Percentiles rank a stretch among this genome's conserved stretches.
Evolutionary conservation across 1,140 invertebrate species (phyloP).

Genomic region (Dufourea novaeangliae): DNA sequence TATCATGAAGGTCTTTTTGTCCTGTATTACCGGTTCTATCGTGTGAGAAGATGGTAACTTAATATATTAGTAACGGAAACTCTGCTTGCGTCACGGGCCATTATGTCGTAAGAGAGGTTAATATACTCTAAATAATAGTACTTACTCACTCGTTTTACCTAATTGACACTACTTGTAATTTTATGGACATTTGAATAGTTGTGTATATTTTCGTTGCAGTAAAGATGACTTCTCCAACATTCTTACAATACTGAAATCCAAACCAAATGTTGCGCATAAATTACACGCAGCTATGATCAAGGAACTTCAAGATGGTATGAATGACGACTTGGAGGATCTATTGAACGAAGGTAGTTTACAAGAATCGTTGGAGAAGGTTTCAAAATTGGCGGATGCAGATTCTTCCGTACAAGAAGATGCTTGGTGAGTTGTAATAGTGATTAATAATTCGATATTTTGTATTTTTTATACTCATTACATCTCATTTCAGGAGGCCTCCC

Average conservation of each 20-base stretch:
- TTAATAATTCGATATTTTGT: background rate
- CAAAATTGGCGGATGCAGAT: constrained; percentile 53
- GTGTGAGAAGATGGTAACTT: no score
- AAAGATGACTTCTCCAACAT: constrained; percentile 64
- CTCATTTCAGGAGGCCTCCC: constrained; percentile 71
- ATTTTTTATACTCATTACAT: constrained; percentile 15
- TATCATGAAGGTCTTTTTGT: no score
- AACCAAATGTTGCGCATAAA: constrained; percentile 46
- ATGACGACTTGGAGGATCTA: constrained; percentile 58
- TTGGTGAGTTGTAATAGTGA: constrained; percentile 58
- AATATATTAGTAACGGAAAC: background rate
- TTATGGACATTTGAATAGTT: background rate
- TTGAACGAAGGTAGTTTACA: constrained; percentile 59
- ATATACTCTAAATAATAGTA: background rate
- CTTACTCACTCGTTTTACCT: background rate
- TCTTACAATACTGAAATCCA: constrained; percentile 62
- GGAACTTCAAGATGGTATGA: constrained; percentile 62
- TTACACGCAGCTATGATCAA: constrained; percentile 63
- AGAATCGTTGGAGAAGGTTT: constrained; percentile 58
- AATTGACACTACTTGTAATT: background rate
- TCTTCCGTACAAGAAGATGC: constrained; percentile 40
- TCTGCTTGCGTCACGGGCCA: background rate
- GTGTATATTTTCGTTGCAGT: constrained; percentile 55
- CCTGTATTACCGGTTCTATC: no score
- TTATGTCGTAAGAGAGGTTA: background rate